Base-by-base conservation (phyloP, 2,888 invertebrate species). In the Acleris cristana region DNA sequence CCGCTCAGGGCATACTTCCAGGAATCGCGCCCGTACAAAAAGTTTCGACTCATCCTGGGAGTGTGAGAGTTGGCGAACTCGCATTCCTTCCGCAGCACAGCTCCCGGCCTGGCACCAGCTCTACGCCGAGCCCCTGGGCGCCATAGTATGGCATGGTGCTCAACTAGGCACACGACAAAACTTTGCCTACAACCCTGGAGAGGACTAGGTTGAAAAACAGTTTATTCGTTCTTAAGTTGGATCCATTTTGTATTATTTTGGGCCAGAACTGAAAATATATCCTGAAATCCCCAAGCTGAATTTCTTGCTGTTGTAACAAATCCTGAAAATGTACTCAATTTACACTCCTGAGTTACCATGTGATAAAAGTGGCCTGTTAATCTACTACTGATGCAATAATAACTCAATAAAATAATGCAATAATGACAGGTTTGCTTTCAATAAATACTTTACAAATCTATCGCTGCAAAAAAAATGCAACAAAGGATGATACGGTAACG, bases 11-110 rank as follows among this genome's bases (percentile, higher is more conserved):
- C 83, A 82, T 75, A 85, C 83, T 92, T 92, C 92, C 90, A 90
- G 80, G 92, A 92, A 92, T 86, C 82, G 88, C 82, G 88, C 86
- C 87, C 87, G 87, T 87, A 84, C 79, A 87, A 90, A 89, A 91
- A 90, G 80, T 82, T 84, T 77, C 89, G 87, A 91, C 89, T 90
- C 92, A 91, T 89, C 87, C 86, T 85, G 88, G 87, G 87, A 84
- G 88, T 87, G 87, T 85, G 87, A 85, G 84, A 85, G 82, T 85
- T 87, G 83, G 87, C 88, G 77, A 86, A 85, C 85, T 82, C 79
- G 81, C 86, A 90, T 90, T 89, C 89, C 84, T 85, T 79, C 69
- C 69, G 74, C 70, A 73, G 64, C 71, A 56, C 66, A 64, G 51
- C 70, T 71, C 64, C 63, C 66, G 4, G 23, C 12, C 57, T 53